Conservation (phyloP, 64 coral and sea anemone species). For the Stylophora pistillata region DNA sequence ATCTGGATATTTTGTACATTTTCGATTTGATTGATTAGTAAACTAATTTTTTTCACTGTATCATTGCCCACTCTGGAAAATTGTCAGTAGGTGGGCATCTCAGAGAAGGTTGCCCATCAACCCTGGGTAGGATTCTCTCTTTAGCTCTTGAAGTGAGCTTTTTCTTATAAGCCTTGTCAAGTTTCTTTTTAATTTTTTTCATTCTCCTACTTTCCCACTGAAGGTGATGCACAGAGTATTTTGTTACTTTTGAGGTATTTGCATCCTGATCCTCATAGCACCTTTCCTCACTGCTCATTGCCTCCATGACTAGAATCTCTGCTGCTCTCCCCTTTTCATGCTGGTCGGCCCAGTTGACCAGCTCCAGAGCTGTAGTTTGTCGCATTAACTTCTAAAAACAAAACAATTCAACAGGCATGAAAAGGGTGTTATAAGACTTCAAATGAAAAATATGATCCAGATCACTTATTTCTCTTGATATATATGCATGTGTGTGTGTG, state of each 20-base stretch:
- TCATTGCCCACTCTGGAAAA: no score
- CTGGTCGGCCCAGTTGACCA: neutral
- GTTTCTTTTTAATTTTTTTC: conserved; percentile 61
- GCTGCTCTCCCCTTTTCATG: conserved; percentile 21
- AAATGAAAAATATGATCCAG: no score
- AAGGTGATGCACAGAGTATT: conserved; percentile 34
- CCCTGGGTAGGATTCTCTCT: conserved; percentile 10
- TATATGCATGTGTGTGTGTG: no score
- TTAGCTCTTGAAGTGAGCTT: conserved; percentile 57
- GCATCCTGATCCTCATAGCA: conserved; percentile 52
- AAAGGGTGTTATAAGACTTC: neutral
- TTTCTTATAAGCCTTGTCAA: conserved; percentile 48
- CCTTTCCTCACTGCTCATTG: conserved; percentile 78
- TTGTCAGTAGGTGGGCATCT: neutral
- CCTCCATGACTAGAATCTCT: conserved; percentile 17
- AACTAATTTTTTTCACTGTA: no score
- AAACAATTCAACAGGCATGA: neutral
- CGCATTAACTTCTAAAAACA: conserved; percentile 22
- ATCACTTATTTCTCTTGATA: no score
- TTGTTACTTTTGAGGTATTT: conserved; percentile 15
- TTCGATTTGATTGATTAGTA: no score
- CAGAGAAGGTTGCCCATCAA: neutral
- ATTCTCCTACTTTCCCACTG: conserved; percentile 57
- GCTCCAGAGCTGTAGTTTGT: neutral
- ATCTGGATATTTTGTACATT: no score